These are phyloP conservation scores for Calliopum simillimum DNA, from an alignment of 2,888 invertebrate species.

Conservation along the genomic window DNA sequence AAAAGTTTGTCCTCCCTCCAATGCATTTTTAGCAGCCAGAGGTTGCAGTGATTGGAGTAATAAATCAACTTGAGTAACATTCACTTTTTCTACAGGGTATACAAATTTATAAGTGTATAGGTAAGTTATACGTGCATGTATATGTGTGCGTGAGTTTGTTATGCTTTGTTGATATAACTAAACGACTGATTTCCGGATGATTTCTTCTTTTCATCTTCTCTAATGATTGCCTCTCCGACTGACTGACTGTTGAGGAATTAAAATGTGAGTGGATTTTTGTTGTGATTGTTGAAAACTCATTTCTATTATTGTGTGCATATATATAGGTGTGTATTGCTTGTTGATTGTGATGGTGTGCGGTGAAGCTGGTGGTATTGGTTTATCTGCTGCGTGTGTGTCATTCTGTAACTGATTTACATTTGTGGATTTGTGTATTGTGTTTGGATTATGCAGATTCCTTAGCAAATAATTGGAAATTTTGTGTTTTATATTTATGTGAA, in stretches of 20 bases:
- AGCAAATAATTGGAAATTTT: conserved; percentile 8
- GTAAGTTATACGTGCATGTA: neutral
- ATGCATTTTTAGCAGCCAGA: no score
- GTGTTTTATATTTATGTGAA: neutral
- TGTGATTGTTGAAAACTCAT: conserved; percentile 4
- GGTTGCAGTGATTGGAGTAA: no score
- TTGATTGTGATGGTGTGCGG: no score
- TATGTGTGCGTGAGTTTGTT: neutral
- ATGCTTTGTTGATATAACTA: neutral
- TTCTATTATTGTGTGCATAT: neutral
- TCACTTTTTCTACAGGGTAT: neutral
- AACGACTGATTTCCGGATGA: neutral
- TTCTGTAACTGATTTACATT: neutral
- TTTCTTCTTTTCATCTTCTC: neutral
- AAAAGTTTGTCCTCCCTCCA: no score
- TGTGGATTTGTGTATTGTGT: neutral
- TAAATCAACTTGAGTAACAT: no score
- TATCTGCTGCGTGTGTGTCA: neutral
- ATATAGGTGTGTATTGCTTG: neutral
- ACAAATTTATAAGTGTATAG: no score
- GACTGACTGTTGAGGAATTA: neutral
- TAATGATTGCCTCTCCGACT: neutral
- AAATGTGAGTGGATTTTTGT: neutral
- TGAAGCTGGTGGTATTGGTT: neutral
- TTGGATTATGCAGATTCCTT: no score